Percentiles rank a stretch among this genome's conserved stretches.
Conservation (phyloP, 2,888 invertebrate species). For the Chesias legatella region DNA sequence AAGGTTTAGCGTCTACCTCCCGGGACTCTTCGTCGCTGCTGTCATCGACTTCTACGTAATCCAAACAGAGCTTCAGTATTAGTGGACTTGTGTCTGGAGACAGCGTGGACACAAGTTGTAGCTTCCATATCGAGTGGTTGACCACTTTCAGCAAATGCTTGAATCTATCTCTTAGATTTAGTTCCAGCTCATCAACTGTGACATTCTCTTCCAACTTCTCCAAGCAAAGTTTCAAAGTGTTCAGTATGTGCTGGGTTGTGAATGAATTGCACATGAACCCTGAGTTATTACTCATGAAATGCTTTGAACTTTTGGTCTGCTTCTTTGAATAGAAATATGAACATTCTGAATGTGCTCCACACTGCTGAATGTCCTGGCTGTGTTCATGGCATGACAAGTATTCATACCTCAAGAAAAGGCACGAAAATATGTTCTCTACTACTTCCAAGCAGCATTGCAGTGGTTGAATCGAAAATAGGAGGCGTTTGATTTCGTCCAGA, state of each 20-base stretch:
- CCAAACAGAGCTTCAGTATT: slow-evolving; percentile 62
- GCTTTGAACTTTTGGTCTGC: slow-evolving; percentile 47
- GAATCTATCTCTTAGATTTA: slow-evolving; percentile 41
- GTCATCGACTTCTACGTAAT: slow-evolving; percentile 69
- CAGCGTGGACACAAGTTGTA: slow-evolving; percentile 83
- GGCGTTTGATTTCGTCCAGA: slow-evolving; percentile 69
- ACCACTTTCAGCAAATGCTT: slow-evolving; percentile 72
- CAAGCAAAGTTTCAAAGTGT: slow-evolving; percentile 78
- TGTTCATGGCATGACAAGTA: slow-evolving; percentile 79
- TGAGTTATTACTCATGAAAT: slow-evolving; percentile 45
- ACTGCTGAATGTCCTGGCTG: slow-evolving; percentile 59
- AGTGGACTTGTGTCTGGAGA: slow-evolving; percentile 71
- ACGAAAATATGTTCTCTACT: slow-evolving; percentile 86
- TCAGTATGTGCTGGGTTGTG: slow-evolving; percentile 80
- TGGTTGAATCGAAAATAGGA: slow-evolving; percentile 71
- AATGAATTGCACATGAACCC: slow-evolving; percentile 82
- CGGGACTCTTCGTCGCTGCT: slow-evolving; percentile 73
- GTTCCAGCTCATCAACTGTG: slow-evolving; percentile 46
- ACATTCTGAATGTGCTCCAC: slow-evolving; percentile 71
- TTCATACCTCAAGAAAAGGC: slow-evolving; percentile 84
- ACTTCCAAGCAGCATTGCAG: slow-evolving; percentile 79
- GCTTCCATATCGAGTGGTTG: slow-evolving; percentile 86
- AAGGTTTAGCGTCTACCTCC: slow-evolving; percentile 51
- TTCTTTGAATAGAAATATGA: slow-evolving; percentile 75
- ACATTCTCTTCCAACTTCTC: slow-evolving; percentile 66